A percentile compares a stretch with the other conserved stretches of the same genome.
Conservation (phyloP, 2,888 invertebrate genomes). For the Harpalus rubripes region DNA sequence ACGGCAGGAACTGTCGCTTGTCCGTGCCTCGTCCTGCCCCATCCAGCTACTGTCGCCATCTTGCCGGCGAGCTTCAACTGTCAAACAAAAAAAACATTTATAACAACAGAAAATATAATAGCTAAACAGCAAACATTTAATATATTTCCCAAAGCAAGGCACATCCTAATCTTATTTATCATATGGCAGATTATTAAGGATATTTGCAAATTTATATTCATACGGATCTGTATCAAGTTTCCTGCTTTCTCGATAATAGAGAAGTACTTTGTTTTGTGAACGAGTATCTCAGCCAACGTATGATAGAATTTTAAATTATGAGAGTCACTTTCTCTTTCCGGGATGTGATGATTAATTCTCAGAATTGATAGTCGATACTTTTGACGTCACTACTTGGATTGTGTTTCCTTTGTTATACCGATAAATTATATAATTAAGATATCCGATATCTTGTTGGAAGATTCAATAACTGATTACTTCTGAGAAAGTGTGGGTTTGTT, state of each 20-base stretch:
- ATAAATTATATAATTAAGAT: neutral
- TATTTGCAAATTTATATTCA: conserved; percentile 39
- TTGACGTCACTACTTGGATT: conserved; percentile 2
- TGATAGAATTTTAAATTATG: conserved; percentile 27
- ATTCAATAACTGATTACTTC: neutral
- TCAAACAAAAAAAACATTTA: conserved; percentile 7
- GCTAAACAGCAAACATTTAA: no score
- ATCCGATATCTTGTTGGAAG: neutral
- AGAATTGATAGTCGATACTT: conserved; percentile 17
- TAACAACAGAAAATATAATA: no score
- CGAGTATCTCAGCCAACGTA: conserved; percentile 4
- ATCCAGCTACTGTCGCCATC: conserved; percentile 94
- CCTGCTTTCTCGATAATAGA: conserved; percentile 11
- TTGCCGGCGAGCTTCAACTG: conserved; percentile 89
- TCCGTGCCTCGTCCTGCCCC: conserved; percentile 94
- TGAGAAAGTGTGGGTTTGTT: neutral
- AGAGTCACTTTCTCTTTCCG: conserved; percentile 33
- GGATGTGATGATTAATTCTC: conserved; percentile 12
- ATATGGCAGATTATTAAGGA: neutral
- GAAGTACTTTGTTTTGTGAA: neutral
- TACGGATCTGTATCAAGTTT: conserved; percentile 20
- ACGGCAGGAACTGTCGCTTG: conserved; percentile 93
- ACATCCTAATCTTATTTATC: no score
- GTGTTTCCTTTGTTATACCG: conserved; percentile 12
- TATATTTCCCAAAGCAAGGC: no score